Percentiles rank a stretch among this genome's conserved stretches.
phyloP scores from a whole-genome alignment of 1,140 invertebrate genomes.

The Eriosoma lanigerum region DNA sequence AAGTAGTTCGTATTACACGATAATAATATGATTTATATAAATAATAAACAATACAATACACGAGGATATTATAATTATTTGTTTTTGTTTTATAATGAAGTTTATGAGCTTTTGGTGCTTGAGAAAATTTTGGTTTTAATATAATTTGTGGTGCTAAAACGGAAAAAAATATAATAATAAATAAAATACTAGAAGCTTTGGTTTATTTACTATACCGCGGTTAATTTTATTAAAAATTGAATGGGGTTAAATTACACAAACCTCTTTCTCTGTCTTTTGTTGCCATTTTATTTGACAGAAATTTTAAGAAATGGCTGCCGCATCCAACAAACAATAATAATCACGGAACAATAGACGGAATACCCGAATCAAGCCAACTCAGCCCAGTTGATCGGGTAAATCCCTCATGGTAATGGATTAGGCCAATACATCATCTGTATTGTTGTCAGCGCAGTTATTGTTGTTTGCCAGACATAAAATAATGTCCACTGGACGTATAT shows the following conservation, averaged over 20 bases:
- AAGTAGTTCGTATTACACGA: too few relatives aligned
- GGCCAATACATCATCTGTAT: conserved; percentile 44
- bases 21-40: too few relatives aligned
- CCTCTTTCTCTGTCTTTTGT: conserved; percentile 35
- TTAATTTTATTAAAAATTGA: conserved; percentile 36
- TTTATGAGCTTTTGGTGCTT: too few relatives aligned
- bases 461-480: conserved; percentile 27
- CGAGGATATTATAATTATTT: too few relatives aligned
- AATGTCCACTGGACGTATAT: conserved; percentile 13
- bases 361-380: conserved; percentile 47
- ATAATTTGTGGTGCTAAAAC: background rate
- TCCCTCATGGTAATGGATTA: conserved; percentile 47
- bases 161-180: background rate
- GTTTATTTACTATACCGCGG: background rate
- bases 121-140: background rate
- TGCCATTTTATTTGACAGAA: conserved; percentile 7
- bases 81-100: too few relatives aligned
- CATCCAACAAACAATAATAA: conserved; percentile 44
- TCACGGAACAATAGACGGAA: conserved; percentile 27
- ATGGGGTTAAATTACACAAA: conserved; percentile 12
- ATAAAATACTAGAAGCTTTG: background rate
- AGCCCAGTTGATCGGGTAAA: conserved; percentile 27
- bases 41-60: too few relatives aligned
- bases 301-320: conserved; percentile 28
- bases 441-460: conserved; percentile 22